These are phyloP conservation scores for Hybos culiciformis DNA, from an alignment of 2,888 invertebrate species.

Conservation along the genomic window DNA sequence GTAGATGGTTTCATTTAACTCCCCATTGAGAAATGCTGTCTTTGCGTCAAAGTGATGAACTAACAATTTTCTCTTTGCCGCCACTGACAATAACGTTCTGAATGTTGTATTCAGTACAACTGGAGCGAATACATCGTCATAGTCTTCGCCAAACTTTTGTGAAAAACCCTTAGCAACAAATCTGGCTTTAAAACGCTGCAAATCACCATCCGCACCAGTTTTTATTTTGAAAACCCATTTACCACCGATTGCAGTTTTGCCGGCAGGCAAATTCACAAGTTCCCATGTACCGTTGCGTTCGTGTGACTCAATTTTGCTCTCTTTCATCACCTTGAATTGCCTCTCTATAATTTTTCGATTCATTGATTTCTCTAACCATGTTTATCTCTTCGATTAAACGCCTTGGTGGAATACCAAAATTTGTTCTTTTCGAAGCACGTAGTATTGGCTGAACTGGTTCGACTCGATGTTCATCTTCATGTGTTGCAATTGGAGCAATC, in stretches of 20 bases:
- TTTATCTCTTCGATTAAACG: constrained; percentile 2
- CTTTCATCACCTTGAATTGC: constrained; percentile 2
- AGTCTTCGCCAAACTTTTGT: background rate
- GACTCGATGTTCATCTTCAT: background rate
- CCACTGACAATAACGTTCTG: constrained; percentile 24
- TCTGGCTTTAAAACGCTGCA: too few species aligned
- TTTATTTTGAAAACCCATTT: too few species aligned
- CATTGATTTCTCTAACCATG: constrained; percentile 2
- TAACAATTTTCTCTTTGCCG: too few species aligned
- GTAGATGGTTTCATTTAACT: too few species aligned
- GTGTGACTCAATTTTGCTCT: too few species aligned
- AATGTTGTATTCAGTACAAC: too few species aligned
- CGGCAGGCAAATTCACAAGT: too few species aligned
- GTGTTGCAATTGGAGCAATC: background rate
- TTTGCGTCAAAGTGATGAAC: too few species aligned
- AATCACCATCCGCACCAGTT: too few species aligned
- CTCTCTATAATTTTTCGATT: constrained; percentile 5
- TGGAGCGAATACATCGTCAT: too few species aligned
- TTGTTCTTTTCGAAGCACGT: background rate
- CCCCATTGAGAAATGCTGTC: too few species aligned
- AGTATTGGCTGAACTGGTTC: background rate
- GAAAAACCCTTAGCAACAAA: constrained; percentile 10
- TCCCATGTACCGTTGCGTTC: too few species aligned
- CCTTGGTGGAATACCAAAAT: background rate
- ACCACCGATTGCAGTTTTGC: constrained; percentile 8